Evolutionary conservation across 2,797 vertebrate species (phyloP).

Genomic region (Acrossocheilus wenchowensis): DNA sequence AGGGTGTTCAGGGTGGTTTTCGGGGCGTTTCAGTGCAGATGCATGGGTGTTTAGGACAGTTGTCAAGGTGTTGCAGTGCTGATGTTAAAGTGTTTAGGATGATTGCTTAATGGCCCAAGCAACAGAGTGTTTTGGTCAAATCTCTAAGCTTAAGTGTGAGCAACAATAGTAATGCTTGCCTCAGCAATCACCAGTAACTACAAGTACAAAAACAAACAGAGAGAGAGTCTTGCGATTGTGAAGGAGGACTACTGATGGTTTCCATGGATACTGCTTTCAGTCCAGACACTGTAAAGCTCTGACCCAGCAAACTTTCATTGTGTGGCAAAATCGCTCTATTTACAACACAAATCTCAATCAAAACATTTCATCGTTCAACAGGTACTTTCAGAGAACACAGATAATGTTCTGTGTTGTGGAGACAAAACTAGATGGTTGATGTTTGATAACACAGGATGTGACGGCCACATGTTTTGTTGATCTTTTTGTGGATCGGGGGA

Average conservation of each 20-base stretch:
- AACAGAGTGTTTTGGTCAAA: neutral
- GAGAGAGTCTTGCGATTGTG: slow-evolving; percentile 44
- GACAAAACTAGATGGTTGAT: neutral
- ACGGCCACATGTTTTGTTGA: neutral
- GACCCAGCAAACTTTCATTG: slow-evolving; percentile 42
- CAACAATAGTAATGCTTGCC: neutral
- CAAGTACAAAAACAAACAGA: slow-evolving; percentile 8
- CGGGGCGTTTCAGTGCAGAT: neutral
- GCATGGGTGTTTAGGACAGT: neutral
- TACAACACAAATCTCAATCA: slow-evolving; percentile 12
- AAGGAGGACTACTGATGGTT: slow-evolving; percentile 51
- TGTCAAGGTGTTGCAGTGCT: neutral
- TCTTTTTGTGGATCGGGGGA: slow-evolving; percentile 6
- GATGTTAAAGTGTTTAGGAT: neutral
- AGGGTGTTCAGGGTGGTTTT: neutral
- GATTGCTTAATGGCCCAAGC: neutral
- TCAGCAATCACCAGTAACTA: slow-evolving; percentile 21
- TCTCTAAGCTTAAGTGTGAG: neutral
- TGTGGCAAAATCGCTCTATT: slow-evolving; percentile 1
- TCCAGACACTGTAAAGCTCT: slow-evolving; percentile 19
- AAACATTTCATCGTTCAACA: neutral
- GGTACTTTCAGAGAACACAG: neutral
- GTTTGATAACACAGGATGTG: slow-evolving; percentile 25
- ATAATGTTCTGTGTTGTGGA: neutral
- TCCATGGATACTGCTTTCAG: slow-evolving; percentile 48